phyloP scores from a whole-genome alignment of 2,797 vertebrate genomes.

The Micropoecilia bifurca region DNA sequence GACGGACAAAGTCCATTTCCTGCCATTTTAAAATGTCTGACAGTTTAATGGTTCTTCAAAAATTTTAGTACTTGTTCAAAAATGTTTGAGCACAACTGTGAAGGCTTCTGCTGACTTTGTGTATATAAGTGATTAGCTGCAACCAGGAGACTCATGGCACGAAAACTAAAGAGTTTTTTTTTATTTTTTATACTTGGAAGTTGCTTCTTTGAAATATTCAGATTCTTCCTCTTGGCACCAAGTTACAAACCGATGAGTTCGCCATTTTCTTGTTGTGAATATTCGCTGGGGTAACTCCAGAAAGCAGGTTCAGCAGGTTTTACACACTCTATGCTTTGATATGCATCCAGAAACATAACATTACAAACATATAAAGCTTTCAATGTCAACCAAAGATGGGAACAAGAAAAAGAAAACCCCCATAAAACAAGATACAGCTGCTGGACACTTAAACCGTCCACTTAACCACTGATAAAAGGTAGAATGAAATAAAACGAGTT shows the following conservation, averaged over 20 bases:
- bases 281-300: not conserved
- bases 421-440: not conserved
- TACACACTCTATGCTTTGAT: not conserved
- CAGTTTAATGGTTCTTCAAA: not conserved
- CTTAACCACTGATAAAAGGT: not conserved
- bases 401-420: not conserved
- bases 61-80: not conserved
- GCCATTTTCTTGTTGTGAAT: not conserved
- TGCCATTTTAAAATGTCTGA: not conserved
- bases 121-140: not conserved
- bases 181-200: not conserved
- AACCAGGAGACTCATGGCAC: not conserved
- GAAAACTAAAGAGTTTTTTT: not conserved
- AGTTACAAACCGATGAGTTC: not conserved
- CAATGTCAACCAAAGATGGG: not conserved
- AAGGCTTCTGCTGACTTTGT: not conserved
- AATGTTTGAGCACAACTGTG: not conserved
- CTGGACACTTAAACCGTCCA: not conserved
- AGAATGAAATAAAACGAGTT: not conserved
- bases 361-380: not conserved
- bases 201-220: not conserved
- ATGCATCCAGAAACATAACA: not conserved
- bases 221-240: not conserved
- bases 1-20: not conserved
- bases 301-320: not conserved